Evolutionary conservation across 92 coral and sea anemone species (phyloP), one percentile per base, ranked within the genome.

Genomic region (Phenganax subtilis): DNA sequence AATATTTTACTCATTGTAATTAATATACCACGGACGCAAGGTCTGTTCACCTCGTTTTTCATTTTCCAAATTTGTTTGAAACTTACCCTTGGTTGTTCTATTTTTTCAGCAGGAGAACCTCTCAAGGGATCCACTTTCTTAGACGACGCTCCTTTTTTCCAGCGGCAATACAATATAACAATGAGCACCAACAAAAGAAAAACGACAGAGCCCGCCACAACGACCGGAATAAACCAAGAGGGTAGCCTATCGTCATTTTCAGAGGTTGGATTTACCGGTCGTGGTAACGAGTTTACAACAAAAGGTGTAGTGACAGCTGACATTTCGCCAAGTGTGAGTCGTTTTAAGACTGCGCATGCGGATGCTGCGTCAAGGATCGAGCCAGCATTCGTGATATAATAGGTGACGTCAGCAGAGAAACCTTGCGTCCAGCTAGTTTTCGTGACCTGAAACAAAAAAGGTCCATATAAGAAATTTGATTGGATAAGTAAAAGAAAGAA

Each of bases 121-220:
- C 54, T 51, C n/a, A 54, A 88, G 9, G 98, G 98, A 55, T 85
- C 84, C 7, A 89, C 76, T 56, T 90, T 94, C 9, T 89, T 58
- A 61, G 86, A 88, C 9, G 96, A 97, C 8, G 98, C 92, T 0
- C 97, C 98, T 20, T 75, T 86, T 84, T 88, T 92, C 97, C 97
- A 94, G 66, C 91, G 87, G 90, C 97, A 92, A 54, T 83, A 90
- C 71, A 92, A 15, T 9, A 88, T 81, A 10, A 75, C 14, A 6
- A 90, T 54, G 8, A 93, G 72, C 10, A 86, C 9, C 60, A 86
- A 44, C 20, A 88, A 72, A 11, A 93, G 62, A 17, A 93, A 87
- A 8, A 84, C 55, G 6, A 92, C 78, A 1, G 97, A 89, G 30
- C 94, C 88, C 44, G 72, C 82, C 15, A 92, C 66, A 3, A 93